Conservation (phyloP, 2,797 vertebrate species). For the Enteromius argenteus region DNA sequence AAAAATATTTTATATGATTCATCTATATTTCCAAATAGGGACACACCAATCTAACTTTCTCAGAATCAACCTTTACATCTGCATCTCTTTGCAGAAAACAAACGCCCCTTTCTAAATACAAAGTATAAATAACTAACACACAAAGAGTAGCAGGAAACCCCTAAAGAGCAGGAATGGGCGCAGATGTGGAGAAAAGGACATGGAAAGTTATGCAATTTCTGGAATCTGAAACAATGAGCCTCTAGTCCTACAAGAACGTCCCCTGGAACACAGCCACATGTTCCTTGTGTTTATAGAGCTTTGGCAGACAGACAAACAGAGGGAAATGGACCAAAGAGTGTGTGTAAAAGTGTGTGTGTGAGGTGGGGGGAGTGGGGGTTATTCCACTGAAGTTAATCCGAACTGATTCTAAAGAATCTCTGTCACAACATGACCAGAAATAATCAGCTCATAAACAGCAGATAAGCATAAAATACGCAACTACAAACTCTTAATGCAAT, state of each 20-base stretch:
- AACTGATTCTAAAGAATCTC: background rate
- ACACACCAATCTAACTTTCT: background rate
- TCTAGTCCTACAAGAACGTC: slow-evolving; percentile 32
- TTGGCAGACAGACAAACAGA: slow-evolving; percentile 23
- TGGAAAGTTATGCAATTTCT: slow-evolving; percentile 53
- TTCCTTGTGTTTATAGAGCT: slow-evolving; percentile 39
- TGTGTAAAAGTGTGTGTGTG: background rate
- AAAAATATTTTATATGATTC: background rate
- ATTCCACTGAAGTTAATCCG: slow-evolving; percentile 16
- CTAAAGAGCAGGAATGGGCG: slow-evolving; percentile 25
- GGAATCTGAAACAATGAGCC: slow-evolving; percentile 50
- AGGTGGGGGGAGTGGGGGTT: background rate
- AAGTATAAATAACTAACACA: slow-evolving; percentile 55
- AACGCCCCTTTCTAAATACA: slow-evolving; percentile 26
- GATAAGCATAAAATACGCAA: background rate
- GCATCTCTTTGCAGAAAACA: slow-evolving; percentile 13
- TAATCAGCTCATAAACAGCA: background rate
- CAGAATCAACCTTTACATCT: background rate
- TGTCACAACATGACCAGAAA: background rate
- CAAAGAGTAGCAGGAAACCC: slow-evolving; percentile 31
- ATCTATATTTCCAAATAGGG: background rate
- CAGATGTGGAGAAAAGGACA: slow-evolving; percentile 13
- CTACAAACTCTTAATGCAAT: background rate
- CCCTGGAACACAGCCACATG: slow-evolving; percentile 47
- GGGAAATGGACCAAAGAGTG: background rate